A percentile compares a stretch with the other conserved stretches of the same genome.
phyloP scores from a whole-genome alignment of 2,888 invertebrate genomes.

The Synergus itoensis region DNA sequence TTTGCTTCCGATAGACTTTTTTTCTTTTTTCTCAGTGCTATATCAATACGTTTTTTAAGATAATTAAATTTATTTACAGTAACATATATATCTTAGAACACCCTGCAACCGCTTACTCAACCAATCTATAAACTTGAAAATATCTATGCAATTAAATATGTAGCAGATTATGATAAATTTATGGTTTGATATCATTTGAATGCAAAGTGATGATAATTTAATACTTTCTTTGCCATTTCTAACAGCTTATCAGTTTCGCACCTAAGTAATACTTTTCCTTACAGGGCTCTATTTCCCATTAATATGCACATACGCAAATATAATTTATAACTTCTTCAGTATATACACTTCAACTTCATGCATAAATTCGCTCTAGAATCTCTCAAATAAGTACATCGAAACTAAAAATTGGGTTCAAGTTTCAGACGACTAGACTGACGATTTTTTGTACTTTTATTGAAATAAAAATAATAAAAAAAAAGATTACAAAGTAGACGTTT shows the following conservation, averaged over 20 bases:
- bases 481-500: no score
- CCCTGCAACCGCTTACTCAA: background rate
- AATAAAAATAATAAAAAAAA: no score
- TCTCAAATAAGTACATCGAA: background rate
- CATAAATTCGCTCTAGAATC: background rate
- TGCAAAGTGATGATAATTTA: background rate
- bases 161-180: background rate
- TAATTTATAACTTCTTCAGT: background rate
- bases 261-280: background rate
- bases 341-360: constrained; percentile 8
- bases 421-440: no score
- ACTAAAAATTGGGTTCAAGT: background rate
- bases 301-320: background rate
- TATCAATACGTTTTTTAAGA: background rate
- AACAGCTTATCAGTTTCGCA: background rate
- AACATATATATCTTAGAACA: constrained; percentile 25
- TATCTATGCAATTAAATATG: background rate
- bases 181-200: background rate
- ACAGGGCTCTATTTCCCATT: background rate
- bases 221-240: background rate
- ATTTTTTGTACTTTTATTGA: no score
- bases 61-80: constrained; percentile 16
- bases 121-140: background rate
- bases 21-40: constrained; percentile 6
- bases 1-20: background rate